A percentile compares a stretch with the other conserved stretches of the same genome.
Conservation (phyloP, 2,797 vertebrate species). For the Melanotaenia nigrans region DNA sequence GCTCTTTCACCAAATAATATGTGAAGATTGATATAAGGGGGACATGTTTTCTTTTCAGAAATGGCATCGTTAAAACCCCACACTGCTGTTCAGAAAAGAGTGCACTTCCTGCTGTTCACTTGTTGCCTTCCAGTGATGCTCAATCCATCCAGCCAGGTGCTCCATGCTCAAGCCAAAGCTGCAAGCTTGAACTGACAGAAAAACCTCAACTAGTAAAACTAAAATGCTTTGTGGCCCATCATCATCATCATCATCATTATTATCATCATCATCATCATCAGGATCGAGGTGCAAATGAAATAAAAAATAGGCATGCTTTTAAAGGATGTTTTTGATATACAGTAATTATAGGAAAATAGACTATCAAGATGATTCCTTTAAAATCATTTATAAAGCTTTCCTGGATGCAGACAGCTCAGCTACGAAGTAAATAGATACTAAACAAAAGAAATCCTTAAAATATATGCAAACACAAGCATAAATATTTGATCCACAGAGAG, state of each 20-base stretch:
- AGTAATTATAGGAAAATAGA: slow-evolving; percentile 86
- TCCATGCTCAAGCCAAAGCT: slow-evolving; percentile 54
- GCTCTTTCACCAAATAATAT: slow-evolving; percentile 31
- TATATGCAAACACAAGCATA: slow-evolving; percentile 90
- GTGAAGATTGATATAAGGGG: slow-evolving; percentile 35
- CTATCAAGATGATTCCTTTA: slow-evolving; percentile 83
- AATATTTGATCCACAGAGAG: slow-evolving; percentile 89
- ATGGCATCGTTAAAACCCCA: slow-evolving; percentile 54
- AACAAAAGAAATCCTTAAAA: slow-evolving; percentile 85
- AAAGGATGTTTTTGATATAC: slow-evolving; percentile 85
- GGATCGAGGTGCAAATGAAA: slow-evolving; percentile 82
- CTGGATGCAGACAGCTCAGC: slow-evolving; percentile 84
- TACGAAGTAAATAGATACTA: slow-evolving; percentile 86
- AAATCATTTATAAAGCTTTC: slow-evolving; percentile 85
- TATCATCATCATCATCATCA: slow-evolving; percentile 66
- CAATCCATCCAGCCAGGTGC: slow-evolving; percentile 39
- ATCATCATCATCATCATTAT: slow-evolving; percentile 64
- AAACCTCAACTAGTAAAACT: slow-evolving; percentile 67
- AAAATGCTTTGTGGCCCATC: slow-evolving; percentile 74
- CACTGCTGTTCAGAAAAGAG: slow-evolving; percentile 55
- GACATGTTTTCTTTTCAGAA: slow-evolving; percentile 32
- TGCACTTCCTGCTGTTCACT: slow-evolving; percentile 59
- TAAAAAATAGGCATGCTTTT: slow-evolving; percentile 85
- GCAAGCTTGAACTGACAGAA: slow-evolving; percentile 65
- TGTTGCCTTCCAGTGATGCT: slow-evolving; percentile 50